phyloP scores from a whole-genome alignment of 2,797 vertebrate genomes.

The Pseudochromis fuscus region DNA sequence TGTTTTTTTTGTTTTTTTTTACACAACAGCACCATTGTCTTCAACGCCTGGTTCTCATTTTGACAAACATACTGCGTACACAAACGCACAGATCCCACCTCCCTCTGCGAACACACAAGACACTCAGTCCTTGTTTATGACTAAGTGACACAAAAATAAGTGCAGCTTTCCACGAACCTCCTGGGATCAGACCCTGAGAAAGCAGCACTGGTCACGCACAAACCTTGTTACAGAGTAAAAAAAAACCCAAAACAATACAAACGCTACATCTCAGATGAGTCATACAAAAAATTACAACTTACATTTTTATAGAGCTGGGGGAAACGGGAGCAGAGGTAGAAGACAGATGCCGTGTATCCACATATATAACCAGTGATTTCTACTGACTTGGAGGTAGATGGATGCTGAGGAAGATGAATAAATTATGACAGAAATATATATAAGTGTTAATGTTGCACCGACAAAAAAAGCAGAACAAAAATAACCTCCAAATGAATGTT shows the following conservation, averaged over 20 bases:
- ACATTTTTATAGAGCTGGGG: conserved; percentile 86
- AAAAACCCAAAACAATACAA: not conserved
- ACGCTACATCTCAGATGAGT: not conserved
- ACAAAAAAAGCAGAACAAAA: not conserved
- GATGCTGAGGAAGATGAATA: conserved; percentile 55
- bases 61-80: conserved; percentile 11
- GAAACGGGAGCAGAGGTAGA: conserved; percentile 85
- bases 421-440: not conserved
- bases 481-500: not conserved
- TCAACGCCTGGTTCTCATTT: conserved; percentile 59
- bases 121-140: conserved; percentile 10
- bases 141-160: not conserved
- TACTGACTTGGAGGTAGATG: conserved; percentile 65
- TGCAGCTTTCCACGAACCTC: not conserved
- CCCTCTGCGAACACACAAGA: conserved; percentile 9
- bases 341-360: conserved; percentile 81
- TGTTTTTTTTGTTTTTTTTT: no score
- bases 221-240: not conserved
- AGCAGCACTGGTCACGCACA: conserved; percentile 1
- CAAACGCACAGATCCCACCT: conserved; percentile 28
- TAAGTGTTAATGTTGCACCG: not conserved
- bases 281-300: conserved; percentile 53
- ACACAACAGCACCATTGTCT: conserved; percentile 70
- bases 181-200: not conserved
- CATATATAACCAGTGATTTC: conserved; percentile 84